Conservation (phyloP, 2,888 invertebrate species). For the Psylliodes chrysocephalus region DNA sequence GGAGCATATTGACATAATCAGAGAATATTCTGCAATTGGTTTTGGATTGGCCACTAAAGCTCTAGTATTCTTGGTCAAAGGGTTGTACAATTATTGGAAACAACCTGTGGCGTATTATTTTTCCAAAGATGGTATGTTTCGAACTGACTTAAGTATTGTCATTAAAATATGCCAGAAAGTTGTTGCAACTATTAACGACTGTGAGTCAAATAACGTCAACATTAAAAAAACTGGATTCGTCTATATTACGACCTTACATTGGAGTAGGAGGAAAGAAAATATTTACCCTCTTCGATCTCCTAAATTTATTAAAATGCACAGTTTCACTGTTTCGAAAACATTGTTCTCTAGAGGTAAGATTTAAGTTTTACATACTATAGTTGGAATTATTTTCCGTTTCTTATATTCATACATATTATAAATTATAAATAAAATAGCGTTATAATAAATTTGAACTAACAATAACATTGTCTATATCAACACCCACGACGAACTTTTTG, state of each 20-base stretch:
- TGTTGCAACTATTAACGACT: not conserved
- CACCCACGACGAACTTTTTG: not conserved
- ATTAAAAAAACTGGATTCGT: not conserved
- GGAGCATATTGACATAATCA: conserved; percentile 35
- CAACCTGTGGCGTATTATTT: conserved; percentile 46
- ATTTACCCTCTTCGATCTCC: not conserved
- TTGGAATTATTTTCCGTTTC: too few species aligned
- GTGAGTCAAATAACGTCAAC: not conserved
- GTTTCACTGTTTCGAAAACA: too few species aligned
- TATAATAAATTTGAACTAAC: too few species aligned
- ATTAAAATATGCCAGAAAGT: conserved; percentile 13
- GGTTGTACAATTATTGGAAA: conserved; percentile 38
- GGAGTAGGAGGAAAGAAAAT: not conserved
- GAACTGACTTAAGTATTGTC: conserved; percentile 5
- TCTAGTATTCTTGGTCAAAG: conserved; percentile 40
- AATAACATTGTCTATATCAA: not conserved
- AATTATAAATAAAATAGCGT: too few species aligned
- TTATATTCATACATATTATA: too few species aligned
- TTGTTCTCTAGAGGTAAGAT: conserved; percentile 14
- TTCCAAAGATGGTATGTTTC: conserved; percentile 11
- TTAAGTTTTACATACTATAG: too few species aligned
- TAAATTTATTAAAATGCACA: conserved; percentile 2
- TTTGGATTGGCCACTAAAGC: conserved; percentile 39
- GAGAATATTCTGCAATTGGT: conserved; percentile 34
- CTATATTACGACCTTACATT: not conserved